Evolutionary conservation across 2,888 invertebrate genomes (phyloP), one percentile per base, ranked within the genome.

Genomic region (Ichneumoninae sp.): DNA sequence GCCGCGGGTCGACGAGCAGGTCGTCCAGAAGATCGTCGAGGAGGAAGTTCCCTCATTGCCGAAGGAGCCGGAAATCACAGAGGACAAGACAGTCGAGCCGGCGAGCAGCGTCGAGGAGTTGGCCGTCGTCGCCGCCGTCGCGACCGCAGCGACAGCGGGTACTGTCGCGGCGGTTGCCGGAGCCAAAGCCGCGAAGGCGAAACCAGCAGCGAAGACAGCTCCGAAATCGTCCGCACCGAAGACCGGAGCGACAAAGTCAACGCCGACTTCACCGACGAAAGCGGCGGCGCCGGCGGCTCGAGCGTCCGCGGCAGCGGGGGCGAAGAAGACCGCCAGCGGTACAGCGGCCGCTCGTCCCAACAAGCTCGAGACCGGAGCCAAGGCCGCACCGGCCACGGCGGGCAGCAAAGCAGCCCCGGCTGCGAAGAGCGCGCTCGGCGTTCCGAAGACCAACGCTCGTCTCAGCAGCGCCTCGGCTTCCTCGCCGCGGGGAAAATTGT

Each of bases 131-230:
- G 88, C 87, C 36, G 89, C 88, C 54, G 87, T 88, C 52, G 92
- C 90, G 40, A 92, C 92, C 71, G 89, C 89, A 7, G 91, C 86
- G 13, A 89, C 91, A 10, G 88, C 89, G 16, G 86, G 89, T 13
- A 91, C 91, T 16, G 92, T 91, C 22, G 91, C 90, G 16, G 91
- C 91, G 22, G 90, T 90, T 6, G 90, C 91, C 7, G 90, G 91
- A 33, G 91, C 91, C 63, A 93, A 93, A 73, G 91, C 92, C 60
- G 92, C 93, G 1, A 89, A 90, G 82, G 86, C 89, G 1, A 90
- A 89, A 36, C 81, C 92, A 7, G 73, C 85, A 77, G 89, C 83
- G 22, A 90, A 88, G 66, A 88, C 85, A 69, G 88, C 85, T 70
- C 87, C 75, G n/a, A 92, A 68, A 86, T 88, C 68, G 44, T 71